Conservation (phyloP, 37 sponge, comb jelly and placozoan genomes). For the Axinella damicornis region DNA sequence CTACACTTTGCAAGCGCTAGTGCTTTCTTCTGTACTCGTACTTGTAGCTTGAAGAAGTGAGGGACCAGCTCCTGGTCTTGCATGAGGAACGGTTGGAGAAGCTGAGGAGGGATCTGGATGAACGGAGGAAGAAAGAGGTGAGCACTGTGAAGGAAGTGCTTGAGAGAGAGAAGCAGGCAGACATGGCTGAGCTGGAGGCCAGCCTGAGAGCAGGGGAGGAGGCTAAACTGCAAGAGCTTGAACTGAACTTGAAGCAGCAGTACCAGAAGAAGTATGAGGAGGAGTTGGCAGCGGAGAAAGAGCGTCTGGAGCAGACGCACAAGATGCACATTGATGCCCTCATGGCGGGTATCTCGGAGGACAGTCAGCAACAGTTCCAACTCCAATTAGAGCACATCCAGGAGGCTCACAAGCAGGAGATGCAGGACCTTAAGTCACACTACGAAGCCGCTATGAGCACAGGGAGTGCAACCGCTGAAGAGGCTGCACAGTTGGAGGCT, state of each 20-base stretch:
- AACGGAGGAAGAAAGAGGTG: conserved; percentile 3
- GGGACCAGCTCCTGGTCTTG: neutral
- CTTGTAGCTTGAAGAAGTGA: neutral
- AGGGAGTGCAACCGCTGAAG: neutral
- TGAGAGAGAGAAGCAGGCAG: conserved; percentile 5
- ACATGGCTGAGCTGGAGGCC: conserved; percentile 3
- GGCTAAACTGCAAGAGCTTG: neutral
- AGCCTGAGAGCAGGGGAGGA: neutral
- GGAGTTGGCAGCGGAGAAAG: conserved; percentile 14
- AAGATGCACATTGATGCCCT: conserved; percentile 7
- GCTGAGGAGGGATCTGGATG: neutral
- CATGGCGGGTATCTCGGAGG: neutral
- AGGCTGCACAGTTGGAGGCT: neutral
- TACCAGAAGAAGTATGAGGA: conserved; percentile 9
- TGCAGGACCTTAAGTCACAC: neutral
- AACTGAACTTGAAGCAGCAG: neutral
- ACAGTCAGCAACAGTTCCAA: conserved; percentile 7
- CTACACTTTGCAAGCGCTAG: no score
- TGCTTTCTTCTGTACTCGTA: neutral
- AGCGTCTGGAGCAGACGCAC: conserved; percentile 1
- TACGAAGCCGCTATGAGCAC: neutral
- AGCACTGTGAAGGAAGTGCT: conserved; percentile 9
- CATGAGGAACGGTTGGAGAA: neutral
- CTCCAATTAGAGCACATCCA: conserved; percentile 3
- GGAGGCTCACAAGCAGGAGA: neutral